A percentile compares a stretch with the other conserved stretches of the same genome.
phyloP scores from a whole-genome alignment of 2,797 vertebrate species.

The Scyliorhinus canicula region DNA sequence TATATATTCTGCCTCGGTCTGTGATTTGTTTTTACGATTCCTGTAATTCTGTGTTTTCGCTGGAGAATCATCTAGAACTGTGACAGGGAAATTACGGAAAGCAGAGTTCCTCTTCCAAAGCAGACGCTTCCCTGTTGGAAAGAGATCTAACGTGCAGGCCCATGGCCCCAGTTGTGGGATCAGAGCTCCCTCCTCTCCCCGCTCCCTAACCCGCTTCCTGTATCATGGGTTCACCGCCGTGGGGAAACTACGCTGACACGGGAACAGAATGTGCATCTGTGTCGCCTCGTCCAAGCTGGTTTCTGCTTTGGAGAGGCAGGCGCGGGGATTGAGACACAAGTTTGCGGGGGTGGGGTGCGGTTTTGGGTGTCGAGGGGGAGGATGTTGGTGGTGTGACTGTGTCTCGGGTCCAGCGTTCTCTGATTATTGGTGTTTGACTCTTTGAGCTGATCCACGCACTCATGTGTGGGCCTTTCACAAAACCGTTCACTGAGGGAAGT shows the following conservation, averaged over 20 bases:
- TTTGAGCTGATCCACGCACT: not conserved
- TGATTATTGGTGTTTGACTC: not conserved
- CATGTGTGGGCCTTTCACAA: not conserved
- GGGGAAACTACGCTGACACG: not conserved
- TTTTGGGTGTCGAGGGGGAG: not conserved
- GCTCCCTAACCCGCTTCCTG: not conserved
- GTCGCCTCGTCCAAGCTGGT: slow-evolving; percentile 41
- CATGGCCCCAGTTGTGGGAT: too few species aligned
- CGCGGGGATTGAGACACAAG: too few species aligned
- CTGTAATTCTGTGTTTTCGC: slow-evolving; percentile 72
- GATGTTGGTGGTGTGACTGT: not conserved
- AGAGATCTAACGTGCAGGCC: too few species aligned
- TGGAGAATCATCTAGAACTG: slow-evolving; percentile 20
- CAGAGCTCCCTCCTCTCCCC: not conserved
- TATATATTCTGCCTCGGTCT: slow-evolving; percentile 82
- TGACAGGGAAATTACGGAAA: not conserved
- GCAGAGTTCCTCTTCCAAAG: not conserved
- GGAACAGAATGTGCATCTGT: not conserved
- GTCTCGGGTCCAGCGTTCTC: not conserved
- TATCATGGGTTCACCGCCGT: not conserved
- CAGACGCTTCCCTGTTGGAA: not conserved
- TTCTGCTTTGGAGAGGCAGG: slow-evolving; percentile 57
- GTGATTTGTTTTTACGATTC: slow-evolving; percentile 73
- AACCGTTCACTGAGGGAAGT: not conserved
- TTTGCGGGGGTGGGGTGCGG: too few species aligned